A percentile compares a stretch with the other conserved stretches of the same genome.
These are phyloP conservation scores for Boleophthalmus pectinirostris DNA, from an alignment of 2,113 vertebrate species.

Conservation along the genomic window DNA sequence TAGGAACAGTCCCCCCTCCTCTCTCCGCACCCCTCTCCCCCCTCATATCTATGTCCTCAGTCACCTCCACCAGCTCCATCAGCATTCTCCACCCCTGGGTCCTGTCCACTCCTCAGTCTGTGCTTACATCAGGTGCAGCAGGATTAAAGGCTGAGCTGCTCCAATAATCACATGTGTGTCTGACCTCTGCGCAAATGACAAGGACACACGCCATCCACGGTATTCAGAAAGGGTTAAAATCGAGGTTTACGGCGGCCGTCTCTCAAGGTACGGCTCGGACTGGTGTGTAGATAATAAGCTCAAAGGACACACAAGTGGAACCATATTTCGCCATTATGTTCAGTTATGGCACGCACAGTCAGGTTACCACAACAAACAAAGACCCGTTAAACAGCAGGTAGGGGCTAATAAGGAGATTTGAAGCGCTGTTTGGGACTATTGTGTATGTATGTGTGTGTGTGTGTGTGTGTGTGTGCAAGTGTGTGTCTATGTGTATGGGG, in stretches of 20 bases:
- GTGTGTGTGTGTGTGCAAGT: too few relatives aligned
- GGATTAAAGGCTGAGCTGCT: constrained; percentile 71
- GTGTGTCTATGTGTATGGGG: too few relatives aligned
- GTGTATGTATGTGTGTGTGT: too few relatives aligned
- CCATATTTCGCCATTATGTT: constrained; percentile 51
- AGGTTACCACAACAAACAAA: constrained; percentile 9
- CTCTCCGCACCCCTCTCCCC: too few relatives aligned
- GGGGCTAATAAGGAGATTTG: not conserved
- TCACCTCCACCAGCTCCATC: constrained; percentile 33
- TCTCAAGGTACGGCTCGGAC: constrained; percentile 17
- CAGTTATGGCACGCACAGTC: constrained; percentile 21
- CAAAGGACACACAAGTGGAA: constrained; percentile 21
- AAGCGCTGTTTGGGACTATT: too few relatives aligned
- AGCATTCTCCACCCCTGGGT: constrained; percentile 40
- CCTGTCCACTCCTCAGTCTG: constrained; percentile 42
- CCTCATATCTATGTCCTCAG: constrained; percentile 7
- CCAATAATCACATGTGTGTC: constrained; percentile 67
- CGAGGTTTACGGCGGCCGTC: constrained; percentile 42
- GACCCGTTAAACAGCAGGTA: not conserved
- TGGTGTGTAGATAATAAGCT: not conserved
- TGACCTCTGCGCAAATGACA: constrained; percentile 61
- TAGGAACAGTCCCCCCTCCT: constrained; percentile 25
- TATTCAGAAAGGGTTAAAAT: constrained; percentile 46
- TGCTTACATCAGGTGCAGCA: constrained; percentile 45
- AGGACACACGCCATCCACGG: constrained; percentile 17